Conservation (phyloP, 2,888 invertebrate species). For the Dione juno region DNA sequence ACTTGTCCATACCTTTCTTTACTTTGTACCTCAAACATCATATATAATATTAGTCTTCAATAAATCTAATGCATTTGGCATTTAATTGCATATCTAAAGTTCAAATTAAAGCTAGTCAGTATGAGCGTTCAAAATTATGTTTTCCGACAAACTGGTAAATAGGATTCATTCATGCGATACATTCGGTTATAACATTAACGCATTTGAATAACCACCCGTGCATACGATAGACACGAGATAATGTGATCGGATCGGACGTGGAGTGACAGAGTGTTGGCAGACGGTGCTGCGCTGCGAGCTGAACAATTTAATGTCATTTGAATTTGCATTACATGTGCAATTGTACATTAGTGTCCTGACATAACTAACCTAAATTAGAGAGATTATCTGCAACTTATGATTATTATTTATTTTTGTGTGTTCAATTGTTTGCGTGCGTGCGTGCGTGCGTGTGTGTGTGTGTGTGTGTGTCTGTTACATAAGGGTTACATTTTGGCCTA, state of each 20-base stretch:
- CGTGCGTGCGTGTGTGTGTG: too few species aligned
- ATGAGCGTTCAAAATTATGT: neutral
- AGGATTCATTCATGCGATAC: constrained; percentile 19
- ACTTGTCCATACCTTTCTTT: neutral
- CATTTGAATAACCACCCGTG: constrained; percentile 25
- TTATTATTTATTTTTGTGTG: neutral
- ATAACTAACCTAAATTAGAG: neutral
- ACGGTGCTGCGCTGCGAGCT: neutral
- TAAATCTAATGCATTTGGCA: neutral
- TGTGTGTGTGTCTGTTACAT: too few species aligned
- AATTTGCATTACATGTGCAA: neutral
- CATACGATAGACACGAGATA: constrained; percentile 15
- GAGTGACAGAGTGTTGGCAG: constrained; percentile 26
- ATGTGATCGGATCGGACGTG: constrained; percentile 17
- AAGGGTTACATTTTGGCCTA: too few species aligned
- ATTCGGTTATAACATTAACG: constrained; percentile 26
- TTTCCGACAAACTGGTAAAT: constrained; percentile 20
- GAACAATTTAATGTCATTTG: constrained; percentile 8
- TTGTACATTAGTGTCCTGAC: neutral
- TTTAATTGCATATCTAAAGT: neutral
- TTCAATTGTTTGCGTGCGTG: neutral
- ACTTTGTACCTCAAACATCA: neutral
- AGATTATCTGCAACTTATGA: neutral
- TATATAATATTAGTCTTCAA: neutral
- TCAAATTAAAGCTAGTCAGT: neutral